phyloP scores from a whole-genome alignment of 2,888 invertebrate species.

The Phragmatobia fuliginosa region DNA sequence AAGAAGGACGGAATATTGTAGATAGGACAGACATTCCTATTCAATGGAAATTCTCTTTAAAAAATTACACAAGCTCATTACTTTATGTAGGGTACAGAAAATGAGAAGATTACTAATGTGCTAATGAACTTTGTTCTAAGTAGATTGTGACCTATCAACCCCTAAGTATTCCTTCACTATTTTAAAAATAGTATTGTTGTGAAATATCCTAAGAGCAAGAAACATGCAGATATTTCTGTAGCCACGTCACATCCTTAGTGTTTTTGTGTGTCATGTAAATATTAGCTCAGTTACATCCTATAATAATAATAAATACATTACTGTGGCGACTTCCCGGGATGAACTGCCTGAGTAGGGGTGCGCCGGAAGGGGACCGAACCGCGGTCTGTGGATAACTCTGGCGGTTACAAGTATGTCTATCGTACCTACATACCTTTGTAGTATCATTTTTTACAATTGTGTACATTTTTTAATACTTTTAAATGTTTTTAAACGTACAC shows the following conservation, averaged over 20 bases:
- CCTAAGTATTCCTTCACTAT: neutral
- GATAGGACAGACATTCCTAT: too few species aligned
- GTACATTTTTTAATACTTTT: neutral
- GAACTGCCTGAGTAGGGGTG: slow-evolving; percentile 45
- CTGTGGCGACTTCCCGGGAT: slow-evolving; percentile 39
- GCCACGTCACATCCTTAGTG: slow-evolving; percentile 30
- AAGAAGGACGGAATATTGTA: too few species aligned
- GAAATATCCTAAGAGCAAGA: neutral
- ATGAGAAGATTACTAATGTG: neutral
- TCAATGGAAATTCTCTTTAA: too few species aligned
- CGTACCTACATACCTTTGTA: neutral
- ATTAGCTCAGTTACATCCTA: slow-evolving; percentile 25
- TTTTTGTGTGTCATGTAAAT: slow-evolving; percentile 44
- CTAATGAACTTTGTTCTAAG: neutral
- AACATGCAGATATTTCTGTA: neutral
- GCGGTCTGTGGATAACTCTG: slow-evolving; percentile 1
- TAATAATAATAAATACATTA: slow-evolving; percentile 49
- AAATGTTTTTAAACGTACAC: neutral
- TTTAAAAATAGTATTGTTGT: neutral
- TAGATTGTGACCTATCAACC: neutral
- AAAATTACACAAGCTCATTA: too few species aligned
- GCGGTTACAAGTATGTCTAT: neutral
- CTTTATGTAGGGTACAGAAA: neutral
- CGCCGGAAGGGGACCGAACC: slow-evolving; percentile 16
- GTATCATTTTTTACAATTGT: too few species aligned